Conservation (phyloP, 92 coral and sea anemone species). For the Plumapathes pennacea region DNA sequence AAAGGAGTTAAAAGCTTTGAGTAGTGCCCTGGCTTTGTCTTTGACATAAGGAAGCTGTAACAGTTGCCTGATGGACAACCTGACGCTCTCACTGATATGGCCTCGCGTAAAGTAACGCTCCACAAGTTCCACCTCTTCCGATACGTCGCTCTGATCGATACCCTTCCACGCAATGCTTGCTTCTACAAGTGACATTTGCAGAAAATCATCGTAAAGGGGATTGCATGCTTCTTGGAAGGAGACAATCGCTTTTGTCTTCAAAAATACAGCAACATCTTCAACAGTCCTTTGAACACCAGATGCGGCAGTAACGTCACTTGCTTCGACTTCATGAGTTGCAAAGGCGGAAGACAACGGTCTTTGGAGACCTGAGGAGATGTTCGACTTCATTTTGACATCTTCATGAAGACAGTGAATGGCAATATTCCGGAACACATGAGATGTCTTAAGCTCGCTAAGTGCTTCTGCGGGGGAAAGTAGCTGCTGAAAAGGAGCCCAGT, state of each 20-base stretch:
- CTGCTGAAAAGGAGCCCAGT: slow-evolving; percentile 6
- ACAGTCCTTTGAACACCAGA: slow-evolving; percentile 3
- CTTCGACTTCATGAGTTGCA: too few species aligned
- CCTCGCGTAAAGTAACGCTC: background rate
- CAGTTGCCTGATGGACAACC: too few species aligned
- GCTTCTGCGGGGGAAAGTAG: slow-evolving; percentile 2
- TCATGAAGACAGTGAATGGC: too few species aligned
- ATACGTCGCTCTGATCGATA: background rate
- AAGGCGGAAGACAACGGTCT: too few species aligned
- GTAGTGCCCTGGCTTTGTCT: too few species aligned
- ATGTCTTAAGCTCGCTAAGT: background rate
- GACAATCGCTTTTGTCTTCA: background rate
- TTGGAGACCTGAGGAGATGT: too few species aligned
- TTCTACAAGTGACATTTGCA: slow-evolving; percentile 11
- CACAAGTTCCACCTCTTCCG: background rate
- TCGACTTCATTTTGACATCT: too few species aligned
- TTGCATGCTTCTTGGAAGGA: slow-evolving; percentile 15
- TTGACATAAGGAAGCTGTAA: too few species aligned
- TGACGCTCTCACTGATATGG: too few species aligned
- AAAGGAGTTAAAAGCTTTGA: too few species aligned
- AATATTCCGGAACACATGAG: background rate
- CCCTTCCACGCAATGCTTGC: slow-evolving; percentile 12
- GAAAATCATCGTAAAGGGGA: slow-evolving; percentile 7
- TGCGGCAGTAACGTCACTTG: too few species aligned
- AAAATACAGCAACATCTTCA: slow-evolving; percentile 1